These are phyloP conservation scores for Phymorhynchus buccinoides DNA, from an alignment of 1,140 invertebrate species.

Conservation along the genomic window DNA sequence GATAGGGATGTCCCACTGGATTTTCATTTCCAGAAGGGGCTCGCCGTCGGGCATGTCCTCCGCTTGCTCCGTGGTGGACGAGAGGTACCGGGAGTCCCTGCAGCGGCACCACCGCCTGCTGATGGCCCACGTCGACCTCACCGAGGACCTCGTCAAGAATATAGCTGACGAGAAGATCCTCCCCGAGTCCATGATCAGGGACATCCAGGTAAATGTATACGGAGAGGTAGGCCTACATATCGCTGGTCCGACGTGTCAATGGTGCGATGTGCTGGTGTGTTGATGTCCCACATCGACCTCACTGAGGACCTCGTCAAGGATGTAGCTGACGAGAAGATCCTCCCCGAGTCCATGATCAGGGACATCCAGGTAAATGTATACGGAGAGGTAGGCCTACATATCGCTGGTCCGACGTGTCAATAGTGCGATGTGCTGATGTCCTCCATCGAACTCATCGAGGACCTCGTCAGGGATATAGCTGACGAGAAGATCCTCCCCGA, in stretches of 20 bases:
- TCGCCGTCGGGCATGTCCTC: background rate
- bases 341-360: constrained; percentile 42
- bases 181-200: constrained; percentile 42
- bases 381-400: too few relatives aligned
- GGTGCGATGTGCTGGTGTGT: too few relatives aligned
- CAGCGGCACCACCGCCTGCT: constrained; percentile 37
- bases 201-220: constrained; percentile 48
- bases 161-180: constrained; percentile 44
- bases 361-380: constrained; percentile 49
- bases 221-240: too few relatives aligned
- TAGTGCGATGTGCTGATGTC: too few relatives aligned
- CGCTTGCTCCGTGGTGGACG: constrained; percentile 37
- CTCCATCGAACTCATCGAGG: constrained; percentile 41
- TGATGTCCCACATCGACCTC: constrained; percentile 42
- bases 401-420: too few relatives aligned
- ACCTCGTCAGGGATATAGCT: constrained; percentile 36
- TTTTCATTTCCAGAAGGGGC: background rate
- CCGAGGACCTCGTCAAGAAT: constrained; percentile 40
- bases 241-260: too few relatives aligned
- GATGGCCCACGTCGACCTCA: constrained; percentile 41
- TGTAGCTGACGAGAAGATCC: constrained; percentile 42
- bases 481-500: constrained; percentile 43
- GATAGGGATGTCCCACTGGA: background rate
- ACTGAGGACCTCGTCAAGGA: constrained; percentile 42
- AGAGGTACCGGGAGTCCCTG: constrained; percentile 36